A percentile compares a stretch with the other conserved stretches of the same genome.
Evolutionary conservation across 2,888 invertebrate genomes (phyloP).

Genomic region (Antheraea assamensis): DNA sequence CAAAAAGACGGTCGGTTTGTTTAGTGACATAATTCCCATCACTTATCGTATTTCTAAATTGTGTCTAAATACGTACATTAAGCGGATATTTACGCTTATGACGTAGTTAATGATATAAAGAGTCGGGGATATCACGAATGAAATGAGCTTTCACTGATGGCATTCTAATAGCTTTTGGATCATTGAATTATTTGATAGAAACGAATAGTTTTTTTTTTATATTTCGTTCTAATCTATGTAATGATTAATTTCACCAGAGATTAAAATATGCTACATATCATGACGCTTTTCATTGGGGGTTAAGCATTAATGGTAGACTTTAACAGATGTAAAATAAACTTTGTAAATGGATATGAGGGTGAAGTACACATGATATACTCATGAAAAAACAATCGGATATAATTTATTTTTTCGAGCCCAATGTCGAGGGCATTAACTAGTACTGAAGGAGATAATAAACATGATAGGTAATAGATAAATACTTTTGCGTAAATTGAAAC

Average conservation of each 20-base stretch:
- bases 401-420: no score
- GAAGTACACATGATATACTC: no score
- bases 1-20: slow-evolving; percentile 8
- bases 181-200: not conserved
- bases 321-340: no score
- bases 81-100: slow-evolving; percentile 9
- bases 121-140: not conserved
- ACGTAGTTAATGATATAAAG: not conserved
- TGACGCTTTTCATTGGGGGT: no score
- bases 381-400: no score
- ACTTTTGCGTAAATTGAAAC: not conserved
- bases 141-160: not conserved
- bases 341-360: no score
- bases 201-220: not conserved
- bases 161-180: not conserved
- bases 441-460: not conserved
- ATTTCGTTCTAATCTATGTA: not conserved
- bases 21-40: slow-evolving; percentile 9
- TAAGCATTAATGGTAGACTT: no score
- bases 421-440: no score
- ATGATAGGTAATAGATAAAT: not conserved
- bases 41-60: slow-evolving; percentile 10
- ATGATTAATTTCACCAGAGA: no score
- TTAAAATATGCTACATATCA: no score
- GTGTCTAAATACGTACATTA: not conserved